Evolutionary conservation across 2,113 vertebrate species (phyloP), one percentile per base, ranked within the genome.

Genomic region (Melanerpes aurifrons): DNA sequence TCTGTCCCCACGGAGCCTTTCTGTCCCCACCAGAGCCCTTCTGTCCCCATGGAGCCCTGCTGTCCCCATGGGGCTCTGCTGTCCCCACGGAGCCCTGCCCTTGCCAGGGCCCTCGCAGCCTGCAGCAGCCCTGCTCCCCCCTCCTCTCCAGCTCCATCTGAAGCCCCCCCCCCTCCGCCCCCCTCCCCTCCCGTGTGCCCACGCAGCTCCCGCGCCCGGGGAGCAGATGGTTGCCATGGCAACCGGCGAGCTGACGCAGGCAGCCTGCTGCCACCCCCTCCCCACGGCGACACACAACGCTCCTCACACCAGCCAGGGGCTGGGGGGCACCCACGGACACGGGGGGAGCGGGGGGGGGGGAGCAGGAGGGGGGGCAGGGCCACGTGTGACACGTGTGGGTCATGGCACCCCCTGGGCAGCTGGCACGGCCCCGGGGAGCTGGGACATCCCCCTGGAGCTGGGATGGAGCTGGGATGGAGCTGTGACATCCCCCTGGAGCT

Each of bases 171-270:
- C 5, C 29, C 32, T 82, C 61, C 59, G 35, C 18, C n/a, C 25
- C 47, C 25, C 61, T 56, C 53, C 28, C 47, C 54, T 5, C 32
- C 32, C 87, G 5, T n/a, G 20, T 75, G 89, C 94, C 77, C 84
- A 86, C 71, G 20, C 79, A 62, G 76, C 61, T 75, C 78, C 83
- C 69, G 63, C 32, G 54, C 86, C 64, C 71, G 63, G 69, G 66
- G 92, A 87, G 87, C 94, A 70, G 89, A 84, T 70, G 87, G 94
- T 94, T 95, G 68, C 94, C 92, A 48, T 22, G 77, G 94, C 90
- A 90, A 94, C 90, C 48, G 71, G 77, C 80, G 31, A 13, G 88
- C 83, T 91, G 94, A 94, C 90, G 94, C 94, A 95, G 57, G 35
- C 61, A 4, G 43, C 56, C 57, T 29, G 32, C 74, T 40, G 66